Evolutionary conservation across 1,140 invertebrate genomes (phyloP).

Genomic region (Heterodera carotae): DNA sequence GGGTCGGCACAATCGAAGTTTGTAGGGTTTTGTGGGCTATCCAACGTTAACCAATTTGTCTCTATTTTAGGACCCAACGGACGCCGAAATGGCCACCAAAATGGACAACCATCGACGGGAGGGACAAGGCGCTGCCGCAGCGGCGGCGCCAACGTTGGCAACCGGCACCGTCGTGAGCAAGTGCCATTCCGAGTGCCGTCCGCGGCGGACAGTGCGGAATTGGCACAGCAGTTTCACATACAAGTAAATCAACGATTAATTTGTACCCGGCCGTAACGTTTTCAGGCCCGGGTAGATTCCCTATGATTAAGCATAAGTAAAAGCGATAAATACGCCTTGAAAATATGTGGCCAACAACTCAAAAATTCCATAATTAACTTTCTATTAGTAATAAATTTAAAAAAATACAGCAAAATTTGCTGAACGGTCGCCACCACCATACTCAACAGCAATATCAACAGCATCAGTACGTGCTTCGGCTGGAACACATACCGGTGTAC

Average conservation of each 20-base stretch:
- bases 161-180: not conserved
- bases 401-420: slow-evolving; percentile 48
- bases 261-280: too few species aligned
- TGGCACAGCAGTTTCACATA: slow-evolving; percentile 28
- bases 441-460: slow-evolving; percentile 22
- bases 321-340: not conserved
- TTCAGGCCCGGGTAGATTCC: too few species aligned
- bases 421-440: slow-evolving; percentile 35
- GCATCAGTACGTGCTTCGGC: slow-evolving; percentile 36
- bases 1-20: slow-evolving; percentile 8
- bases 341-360: too few species aligned
- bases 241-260: too few species aligned
- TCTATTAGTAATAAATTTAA: not conserved
- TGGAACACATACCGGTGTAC: slow-evolving; percentile 50
- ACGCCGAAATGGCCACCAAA: not conserved
- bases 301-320: too few species aligned
- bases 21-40: not conserved
- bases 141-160: not conserved
- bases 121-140: slow-evolving; percentile 1
- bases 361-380: slow-evolving; percentile 17
- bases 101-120: not conserved
- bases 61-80: slow-evolving; percentile 29
- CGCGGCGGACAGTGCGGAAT: not conserved
- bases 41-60: slow-evolving; percentile 15
- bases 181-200: slow-evolving; percentile 10